Base-by-base conservation (phyloP, 2,113 vertebrate genomes). In the Dryoscopus gambensis region DNA sequence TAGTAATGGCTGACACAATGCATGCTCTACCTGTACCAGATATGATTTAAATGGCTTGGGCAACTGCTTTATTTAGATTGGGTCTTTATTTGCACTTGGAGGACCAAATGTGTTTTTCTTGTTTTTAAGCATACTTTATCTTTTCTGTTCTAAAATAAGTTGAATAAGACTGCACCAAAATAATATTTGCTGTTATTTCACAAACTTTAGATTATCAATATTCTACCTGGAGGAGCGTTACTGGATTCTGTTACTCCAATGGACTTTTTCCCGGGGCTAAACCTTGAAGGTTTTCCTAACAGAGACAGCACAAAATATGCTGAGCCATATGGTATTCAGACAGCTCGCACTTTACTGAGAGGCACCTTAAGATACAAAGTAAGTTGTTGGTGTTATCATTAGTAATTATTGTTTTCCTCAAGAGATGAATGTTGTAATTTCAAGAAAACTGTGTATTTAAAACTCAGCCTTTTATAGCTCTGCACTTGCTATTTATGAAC, bases 301-400 rank as follows among this genome's bases (percentile, higher is more conserved):
- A 98, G 99, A 30, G 99, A 99, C 97, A 99, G 99, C 91, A 99
- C 98, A 18, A 99, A 98, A 79, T 99, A 99, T 8, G 98, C 98
- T 5, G 98, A 99, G 75, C 88, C 97, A 0, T 99, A 99, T 25
- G 99, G 98, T 69, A 99, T 99, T 93, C 97, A 99, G 68, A 98
- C 98, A 21, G 99, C 98, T n/a, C 99, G 98, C 84, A 99, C 99
- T 13, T 95, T 99, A 52, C 55, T 99, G 93, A 98, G 99, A 97
- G 99, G 99, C 49, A 99, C 99, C 2, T 97, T 99, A 89, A 98
- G 99, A 94, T 99, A 99, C 49, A 98, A 98, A 98, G 99, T 99
- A 97, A 96, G 92, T 80, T 88, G 30, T 71, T 77, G 8, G 15
- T 78, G 2, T 68, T 76, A 3, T 46, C 64, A 12, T 56, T 71